A percentile compares a stretch with the other conserved stretches of the same genome.
These are phyloP conservation scores for Chromoteleia sp. DNA, from an alignment of 2,888 invertebrate genomes.

Conservation along the genomic window DNA sequence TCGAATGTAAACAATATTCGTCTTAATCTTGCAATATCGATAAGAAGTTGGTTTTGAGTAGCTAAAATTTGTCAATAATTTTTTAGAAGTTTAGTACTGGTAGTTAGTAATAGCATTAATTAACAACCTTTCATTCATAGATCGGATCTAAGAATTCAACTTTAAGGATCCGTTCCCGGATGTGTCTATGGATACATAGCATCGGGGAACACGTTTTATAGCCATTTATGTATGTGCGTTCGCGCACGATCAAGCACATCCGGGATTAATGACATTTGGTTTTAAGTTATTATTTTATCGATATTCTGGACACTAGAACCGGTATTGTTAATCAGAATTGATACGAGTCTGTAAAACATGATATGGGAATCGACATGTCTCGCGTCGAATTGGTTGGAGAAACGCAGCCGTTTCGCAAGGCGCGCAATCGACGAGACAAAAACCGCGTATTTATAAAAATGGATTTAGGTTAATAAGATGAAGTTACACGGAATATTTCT, in stretches of 20 bases:
- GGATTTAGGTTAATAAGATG: not conserved
- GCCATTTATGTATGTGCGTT: slow-evolving; percentile 9
- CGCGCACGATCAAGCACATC: slow-evolving; percentile 20
- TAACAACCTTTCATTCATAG: not conserved
- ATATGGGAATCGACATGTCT: slow-evolving; percentile 6
- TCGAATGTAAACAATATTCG: no score
- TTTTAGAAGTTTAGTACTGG: no score
- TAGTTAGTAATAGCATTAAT: not conserved
- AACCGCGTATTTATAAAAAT: not conserved
- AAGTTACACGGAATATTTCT: not conserved
- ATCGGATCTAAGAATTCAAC: slow-evolving; percentile 26
- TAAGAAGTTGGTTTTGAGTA: no score
- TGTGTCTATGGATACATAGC: slow-evolving; percentile 13
- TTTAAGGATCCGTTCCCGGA: slow-evolving; percentile 30
- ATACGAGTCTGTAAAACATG: slow-evolving; percentile 26
- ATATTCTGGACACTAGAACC: slow-evolving; percentile 38
- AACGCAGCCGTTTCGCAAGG: not conserved
- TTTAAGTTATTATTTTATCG: slow-evolving; percentile 37
- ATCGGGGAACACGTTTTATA: slow-evolving; percentile 21
- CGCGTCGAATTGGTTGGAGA: not conserved
- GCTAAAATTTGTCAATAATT: no score
- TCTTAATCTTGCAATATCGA: no score
- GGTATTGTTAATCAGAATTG: slow-evolving; percentile 45
- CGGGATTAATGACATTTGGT: slow-evolving; percentile 39
- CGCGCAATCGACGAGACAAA: not conserved